phyloP scores from a whole-genome alignment of 2,888 invertebrate genomes.

The Epinotia bilunana region DNA sequence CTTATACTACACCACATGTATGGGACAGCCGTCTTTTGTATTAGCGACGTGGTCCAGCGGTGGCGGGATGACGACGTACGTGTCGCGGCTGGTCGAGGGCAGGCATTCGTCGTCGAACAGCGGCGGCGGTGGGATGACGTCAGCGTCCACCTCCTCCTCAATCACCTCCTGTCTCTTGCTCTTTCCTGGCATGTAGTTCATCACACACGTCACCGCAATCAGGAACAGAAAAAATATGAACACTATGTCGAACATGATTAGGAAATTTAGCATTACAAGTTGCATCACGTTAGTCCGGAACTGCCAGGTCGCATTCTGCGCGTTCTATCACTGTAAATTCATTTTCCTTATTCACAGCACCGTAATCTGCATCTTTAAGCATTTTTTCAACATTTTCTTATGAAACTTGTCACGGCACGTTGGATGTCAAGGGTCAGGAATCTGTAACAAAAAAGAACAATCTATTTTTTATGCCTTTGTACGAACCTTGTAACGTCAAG shows the following conservation, averaged over 20 bases:
- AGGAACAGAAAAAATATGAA: slow-evolving; percentile 94
- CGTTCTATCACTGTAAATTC: slow-evolving; percentile 48
- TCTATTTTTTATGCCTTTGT: neutral
- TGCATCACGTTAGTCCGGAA: slow-evolving; percentile 86
- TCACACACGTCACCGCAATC: slow-evolving; percentile 92
- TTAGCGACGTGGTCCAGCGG: slow-evolving; percentile 68
- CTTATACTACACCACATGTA: slow-evolving; percentile 80
- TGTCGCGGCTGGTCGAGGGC: slow-evolving; percentile 71
- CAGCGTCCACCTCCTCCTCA: slow-evolving; percentile 77
- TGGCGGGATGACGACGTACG: slow-evolving; percentile 80
- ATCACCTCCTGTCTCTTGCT: slow-evolving; percentile 78
- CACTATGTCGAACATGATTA: slow-evolving; percentile 95
- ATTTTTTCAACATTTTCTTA: slow-evolving; percentile 41
- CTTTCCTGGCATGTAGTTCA: slow-evolving; percentile 90
- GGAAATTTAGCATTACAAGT: slow-evolving; percentile 93
- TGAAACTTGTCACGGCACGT: slow-evolving; percentile 19
- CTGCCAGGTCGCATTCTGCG: slow-evolving; percentile 73
- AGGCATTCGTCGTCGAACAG: slow-evolving; percentile 68
- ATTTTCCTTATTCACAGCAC: slow-evolving; percentile 26
- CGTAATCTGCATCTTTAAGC: slow-evolving; percentile 37
- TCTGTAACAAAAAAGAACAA: slow-evolving; percentile 38
- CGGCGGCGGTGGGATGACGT: slow-evolving; percentile 81
- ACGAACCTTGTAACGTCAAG: neutral
- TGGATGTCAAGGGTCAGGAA: neutral
- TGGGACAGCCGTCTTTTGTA: slow-evolving; percentile 78